Percentiles rank a stretch among this genome's conserved stretches.
phyloP scores from a whole-genome alignment of 2,113 vertebrate genomes.

The Pandion haliaetus region DNA sequence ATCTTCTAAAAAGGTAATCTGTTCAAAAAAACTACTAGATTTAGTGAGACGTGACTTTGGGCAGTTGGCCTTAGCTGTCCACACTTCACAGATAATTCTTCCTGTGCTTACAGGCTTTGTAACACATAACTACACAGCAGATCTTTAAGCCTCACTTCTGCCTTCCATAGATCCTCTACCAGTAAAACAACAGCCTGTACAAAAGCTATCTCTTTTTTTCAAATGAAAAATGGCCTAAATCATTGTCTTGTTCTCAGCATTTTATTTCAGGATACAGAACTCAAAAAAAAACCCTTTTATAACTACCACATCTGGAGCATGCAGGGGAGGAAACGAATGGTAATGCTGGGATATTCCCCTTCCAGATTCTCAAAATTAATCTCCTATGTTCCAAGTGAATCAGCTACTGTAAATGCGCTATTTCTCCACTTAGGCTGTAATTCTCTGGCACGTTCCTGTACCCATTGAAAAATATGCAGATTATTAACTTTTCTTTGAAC shows the following conservation, averaged over 20 bases:
- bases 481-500: slow-evolving; percentile 31
- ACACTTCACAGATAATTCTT: not conserved
- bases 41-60: not conserved
- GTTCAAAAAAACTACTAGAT: not conserved
- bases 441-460: not conserved
- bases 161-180: not conserved
- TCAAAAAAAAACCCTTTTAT: not conserved
- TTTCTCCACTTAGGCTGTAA: not conserved
- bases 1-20: not conserved
- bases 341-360: not conserved
- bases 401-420: not conserved
- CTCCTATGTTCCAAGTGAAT: not conserved
- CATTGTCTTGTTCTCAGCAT: not conserved
- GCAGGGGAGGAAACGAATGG: not conserved
- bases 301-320: not conserved
- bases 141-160: not conserved
- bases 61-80: not conserved
- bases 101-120: not conserved
- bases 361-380: not conserved
- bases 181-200: not conserved
- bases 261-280: not conserved
- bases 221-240: not conserved
- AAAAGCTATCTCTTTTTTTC: not conserved
- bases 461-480: slow-evolving; percentile 3
- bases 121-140: not conserved